Conservation (phyloP, 2,797 vertebrate genomes). For the Lagorchestes hirsutus region DNA sequence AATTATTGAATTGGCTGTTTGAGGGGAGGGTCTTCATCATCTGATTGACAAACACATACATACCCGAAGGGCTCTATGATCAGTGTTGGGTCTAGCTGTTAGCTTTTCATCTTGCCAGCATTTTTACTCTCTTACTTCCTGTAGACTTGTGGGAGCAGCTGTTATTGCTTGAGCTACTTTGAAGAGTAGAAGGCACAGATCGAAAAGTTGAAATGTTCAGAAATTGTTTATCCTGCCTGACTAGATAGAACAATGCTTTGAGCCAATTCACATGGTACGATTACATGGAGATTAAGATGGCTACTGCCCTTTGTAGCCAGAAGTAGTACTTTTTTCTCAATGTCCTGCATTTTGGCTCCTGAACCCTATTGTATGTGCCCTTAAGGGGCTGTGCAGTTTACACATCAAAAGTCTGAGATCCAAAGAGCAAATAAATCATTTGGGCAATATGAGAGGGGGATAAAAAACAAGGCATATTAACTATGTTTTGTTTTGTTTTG, state of each 20-base stretch:
- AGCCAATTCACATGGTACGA: neutral
- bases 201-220: neutral
- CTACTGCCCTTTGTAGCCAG: neutral
- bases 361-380: neutral
- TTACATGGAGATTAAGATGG: constrained; percentile 1
- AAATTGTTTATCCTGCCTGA: neutral
- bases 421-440: neutral
- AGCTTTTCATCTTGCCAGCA: constrained; percentile 19
- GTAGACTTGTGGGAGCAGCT: neutral
- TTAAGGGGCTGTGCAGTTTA: neutral
- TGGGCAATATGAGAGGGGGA: neutral
- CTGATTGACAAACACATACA: neutral
- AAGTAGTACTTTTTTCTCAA: neutral
- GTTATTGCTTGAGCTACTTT: constrained; percentile 10
- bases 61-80: neutral
- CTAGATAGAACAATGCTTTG: neutral
- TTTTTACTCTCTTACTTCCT: constrained; percentile 14
- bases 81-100: neutral
- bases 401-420: neutral
- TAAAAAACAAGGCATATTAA: neutral
- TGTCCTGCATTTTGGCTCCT: neutral
- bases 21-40: neutral
- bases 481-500: neutral
- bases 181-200: neutral
- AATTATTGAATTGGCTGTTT: neutral